A percentile compares a stretch with the other conserved stretches of the same genome.
Conservation (phyloP, 2,797 vertebrate species). For the Tiaroga cobitis region DNA sequence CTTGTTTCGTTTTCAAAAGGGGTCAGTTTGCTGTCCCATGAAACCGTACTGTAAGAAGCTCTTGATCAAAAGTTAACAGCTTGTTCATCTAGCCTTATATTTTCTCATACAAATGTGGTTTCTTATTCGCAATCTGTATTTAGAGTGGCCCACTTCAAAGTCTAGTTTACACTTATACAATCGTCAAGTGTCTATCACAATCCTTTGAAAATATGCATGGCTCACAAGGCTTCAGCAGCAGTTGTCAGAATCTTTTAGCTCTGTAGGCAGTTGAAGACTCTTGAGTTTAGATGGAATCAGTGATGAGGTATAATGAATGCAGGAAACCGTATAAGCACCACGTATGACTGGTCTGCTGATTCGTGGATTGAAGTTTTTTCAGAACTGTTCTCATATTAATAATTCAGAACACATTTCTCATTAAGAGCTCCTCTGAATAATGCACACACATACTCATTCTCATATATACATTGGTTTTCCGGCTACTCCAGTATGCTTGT, state of each 20-base stretch:
- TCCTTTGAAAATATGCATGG: neutral
- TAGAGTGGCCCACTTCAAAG: neutral
- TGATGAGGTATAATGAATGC: slow-evolving; percentile 29
- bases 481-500: neutral
- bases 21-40: neutral
- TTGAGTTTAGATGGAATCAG: slow-evolving; percentile 17
- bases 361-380: slow-evolving; percentile 21
- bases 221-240: neutral
- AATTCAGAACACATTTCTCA: slow-evolving; percentile 28
- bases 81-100: neutral
- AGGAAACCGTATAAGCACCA: neutral
- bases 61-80: neutral
- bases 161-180: neutral
- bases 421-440: slow-evolving; percentile 16
- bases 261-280: neutral
- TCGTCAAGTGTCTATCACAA: neutral
- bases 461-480: neutral
- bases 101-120: neutral
- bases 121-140: neutral
- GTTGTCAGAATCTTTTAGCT: neutral
- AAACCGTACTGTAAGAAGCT: neutral
- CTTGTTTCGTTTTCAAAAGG: neutral
- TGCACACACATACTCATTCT: neutral
- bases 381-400: slow-evolving; percentile 6
- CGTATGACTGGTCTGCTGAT: neutral